Base-by-base conservation (phyloP, 2,113 vertebrate species). In the Hypomesus transpacificus region DNA sequence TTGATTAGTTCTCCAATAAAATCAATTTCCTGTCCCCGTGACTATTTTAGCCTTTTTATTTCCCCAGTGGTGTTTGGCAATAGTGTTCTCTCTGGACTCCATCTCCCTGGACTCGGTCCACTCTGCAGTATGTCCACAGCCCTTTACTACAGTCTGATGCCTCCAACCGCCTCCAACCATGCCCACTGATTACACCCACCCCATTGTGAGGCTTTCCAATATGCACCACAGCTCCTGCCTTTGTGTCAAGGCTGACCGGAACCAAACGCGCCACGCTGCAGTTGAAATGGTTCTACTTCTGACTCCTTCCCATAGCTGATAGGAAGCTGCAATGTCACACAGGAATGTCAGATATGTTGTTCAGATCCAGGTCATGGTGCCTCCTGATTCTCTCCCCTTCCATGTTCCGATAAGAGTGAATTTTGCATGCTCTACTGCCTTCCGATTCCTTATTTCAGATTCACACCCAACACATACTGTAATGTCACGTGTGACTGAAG, bases 1-100 rank as follows among this genome's bases (percentile, higher is more conserved):
- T 86, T 92, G 89, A 91, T 92, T 93, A 91, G 89, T 91, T 92
- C 89, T 90, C 87, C 91, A 91, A 89, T 91, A 88, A 91, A 91
- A 92, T 90, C 88, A 79, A 92, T 91, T 92, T 91, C 91, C 90
- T 90, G 84, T 85, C 83, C 86, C 78, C 62, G 66, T 86, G 88
- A 87, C 87, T 91, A 87, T 89, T 92, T 90, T 85, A 82, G 85
- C 86, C 81, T 81, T 72, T 92, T 90, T 91, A 92, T 92, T 92
- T 92, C 91, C 91, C 91, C 77, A 81, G 91, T 90, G 90, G 88
- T 84, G 87, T 85, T 82, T 79, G 77, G 85, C 89, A 87, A 85
- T 87, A 85, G 87, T 77, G 78, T 72, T 79, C 69, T 67, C 77
- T 62, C 85, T 83, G 84, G 85, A 81, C 85, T 83, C 80, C 68